Evolutionary conservation across 2,113 vertebrate species (phyloP), one percentile per base, ranked within the genome.

Genomic region (Xiphorhynchus elegans): DNA sequence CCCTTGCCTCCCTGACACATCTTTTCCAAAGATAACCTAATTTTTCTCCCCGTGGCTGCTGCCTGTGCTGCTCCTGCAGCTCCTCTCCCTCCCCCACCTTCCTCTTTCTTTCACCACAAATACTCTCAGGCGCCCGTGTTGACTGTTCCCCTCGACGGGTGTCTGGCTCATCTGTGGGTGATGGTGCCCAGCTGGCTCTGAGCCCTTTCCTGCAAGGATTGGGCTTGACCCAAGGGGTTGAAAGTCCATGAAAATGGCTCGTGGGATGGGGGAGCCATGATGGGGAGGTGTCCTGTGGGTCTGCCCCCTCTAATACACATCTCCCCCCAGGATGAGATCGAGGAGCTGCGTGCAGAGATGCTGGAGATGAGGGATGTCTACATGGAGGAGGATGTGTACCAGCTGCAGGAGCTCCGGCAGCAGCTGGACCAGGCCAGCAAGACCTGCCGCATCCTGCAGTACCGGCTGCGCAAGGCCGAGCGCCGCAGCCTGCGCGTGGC

Each of bases 301-400:
- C 40, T 31, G 2, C 40, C 37, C 26, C n/a, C 7, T 89, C 49
- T 81, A 35, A 95, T 4, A 0, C 3, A 0, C 17, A 2, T 63
- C 20, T 80, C 58, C 66, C 16, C 1, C 0, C 96, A 99, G 99
- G 99, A 99, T 68, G 99, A 99, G 97, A 99, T 99, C 13, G 99
- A 99, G 97, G 99, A 99, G 98, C 97, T 99, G 86, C 98, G 99
- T 2, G 99, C 99, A 0, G 99, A 99, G 97, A 99, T 99, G 99
- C 98, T 99, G 98, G 99, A 99, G 98, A 99, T 99, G 99, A 97
- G 99, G 63, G 99, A 99, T 11, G 99, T 99, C 95, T 99, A 99
- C 97, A 98, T 99, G 99, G 99, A 99, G 96, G 99, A 99, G 70
- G 99, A 99, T 0, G 99, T 99, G 53, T 99, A 99, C 96, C 99